Conservation (phyloP, 1,140 invertebrate genomes). For the Potamilus streckersoni region DNA sequence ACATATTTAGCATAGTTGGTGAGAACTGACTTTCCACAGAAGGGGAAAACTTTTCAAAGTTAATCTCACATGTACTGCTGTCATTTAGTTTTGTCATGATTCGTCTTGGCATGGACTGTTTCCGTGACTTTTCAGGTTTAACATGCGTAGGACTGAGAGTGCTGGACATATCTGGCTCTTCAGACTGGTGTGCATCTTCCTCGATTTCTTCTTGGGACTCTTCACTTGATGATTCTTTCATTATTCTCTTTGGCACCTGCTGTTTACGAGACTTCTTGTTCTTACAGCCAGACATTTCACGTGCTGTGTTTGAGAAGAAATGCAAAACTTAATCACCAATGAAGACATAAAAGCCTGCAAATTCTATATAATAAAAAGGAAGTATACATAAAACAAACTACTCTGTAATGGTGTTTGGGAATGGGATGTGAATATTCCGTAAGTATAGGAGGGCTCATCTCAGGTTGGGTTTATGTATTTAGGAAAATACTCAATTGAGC, state of each 20-base stretch:
- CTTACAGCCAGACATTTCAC: not conserved
- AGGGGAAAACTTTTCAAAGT: not conserved
- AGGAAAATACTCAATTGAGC: too few species aligned
- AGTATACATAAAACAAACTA: too few species aligned
- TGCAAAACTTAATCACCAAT: too few species aligned
- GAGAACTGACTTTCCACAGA: not conserved
- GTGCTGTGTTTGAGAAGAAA: not conserved
- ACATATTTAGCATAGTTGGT: constrained; percentile 7
- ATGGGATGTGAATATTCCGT: too few species aligned
- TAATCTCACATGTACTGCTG: not conserved
- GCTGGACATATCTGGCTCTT: not conserved
- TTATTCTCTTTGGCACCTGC: constrained; percentile 12
- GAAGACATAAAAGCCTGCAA: too few species aligned
- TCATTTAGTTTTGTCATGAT: constrained; percentile 1
- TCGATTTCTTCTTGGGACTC: not conserved
- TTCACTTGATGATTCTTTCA: not conserved
- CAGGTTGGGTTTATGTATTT: too few species aligned
- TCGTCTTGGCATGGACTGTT: constrained; percentile 17
- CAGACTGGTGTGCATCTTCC: not conserved
- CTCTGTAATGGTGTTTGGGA: too few species aligned
- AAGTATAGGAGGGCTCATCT: too few species aligned
- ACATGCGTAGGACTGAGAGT: too few species aligned
- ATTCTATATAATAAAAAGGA: too few species aligned
- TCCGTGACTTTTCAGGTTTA: constrained; percentile 16
- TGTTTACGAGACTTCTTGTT: constrained; percentile 18